Percentiles rank a stretch among this genome's conserved stretches.
These are phyloP conservation scores for Timandra comae DNA, from an alignment of 2,888 invertebrate species.

Conservation along the genomic window DNA sequence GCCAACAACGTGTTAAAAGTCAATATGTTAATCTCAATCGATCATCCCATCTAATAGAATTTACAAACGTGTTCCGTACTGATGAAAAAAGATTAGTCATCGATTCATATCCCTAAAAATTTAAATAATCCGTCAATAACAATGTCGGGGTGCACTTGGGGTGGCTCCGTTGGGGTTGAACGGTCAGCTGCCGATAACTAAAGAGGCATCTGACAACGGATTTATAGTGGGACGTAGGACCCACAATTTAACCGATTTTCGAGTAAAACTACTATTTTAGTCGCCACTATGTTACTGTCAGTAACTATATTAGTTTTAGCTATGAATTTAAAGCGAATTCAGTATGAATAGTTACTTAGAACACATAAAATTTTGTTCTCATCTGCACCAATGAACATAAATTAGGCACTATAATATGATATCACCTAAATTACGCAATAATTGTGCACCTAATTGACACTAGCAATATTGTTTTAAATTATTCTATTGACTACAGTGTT, in stretches of 20 bases:
- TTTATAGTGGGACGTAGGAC: conserved; percentile 28
- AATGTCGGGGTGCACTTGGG: conserved; percentile 19
- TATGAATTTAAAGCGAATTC: too few relatives aligned
- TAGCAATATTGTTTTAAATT: conserved; percentile 40
- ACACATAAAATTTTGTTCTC: too few relatives aligned
- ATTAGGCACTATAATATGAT: conserved; percentile 18
- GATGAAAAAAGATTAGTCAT: conserved; percentile 16
- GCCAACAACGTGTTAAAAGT: too few relatives aligned
- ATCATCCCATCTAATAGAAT: too few relatives aligned
- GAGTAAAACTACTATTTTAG: conserved; percentile 19
- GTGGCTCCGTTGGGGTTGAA: conserved; percentile 22
- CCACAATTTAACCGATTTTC: conserved; percentile 22
- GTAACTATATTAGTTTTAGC: conserved; percentile 11
- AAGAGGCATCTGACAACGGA: conserved; percentile 34
- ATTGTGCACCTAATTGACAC: conserved; percentile 28
- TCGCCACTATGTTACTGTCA: conserved; percentile 21
- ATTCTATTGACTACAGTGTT: conserved; percentile 27
- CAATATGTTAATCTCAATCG: too few relatives aligned
- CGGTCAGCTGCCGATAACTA: conserved; percentile 39
- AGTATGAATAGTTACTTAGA: too few relatives aligned
- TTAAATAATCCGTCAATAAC: conserved; percentile 31
- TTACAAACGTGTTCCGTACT: too few relatives aligned
- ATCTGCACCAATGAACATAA: conserved; percentile 17
- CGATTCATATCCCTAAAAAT: conserved; percentile 22
- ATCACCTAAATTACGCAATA: conserved; percentile 28